Percentiles rank a stretch among this genome's conserved stretches.
These are phyloP conservation scores for Perca schrenkii DNA, from an alignment of 2,113 vertebrate genomes.

Conservation along the genomic window DNA sequence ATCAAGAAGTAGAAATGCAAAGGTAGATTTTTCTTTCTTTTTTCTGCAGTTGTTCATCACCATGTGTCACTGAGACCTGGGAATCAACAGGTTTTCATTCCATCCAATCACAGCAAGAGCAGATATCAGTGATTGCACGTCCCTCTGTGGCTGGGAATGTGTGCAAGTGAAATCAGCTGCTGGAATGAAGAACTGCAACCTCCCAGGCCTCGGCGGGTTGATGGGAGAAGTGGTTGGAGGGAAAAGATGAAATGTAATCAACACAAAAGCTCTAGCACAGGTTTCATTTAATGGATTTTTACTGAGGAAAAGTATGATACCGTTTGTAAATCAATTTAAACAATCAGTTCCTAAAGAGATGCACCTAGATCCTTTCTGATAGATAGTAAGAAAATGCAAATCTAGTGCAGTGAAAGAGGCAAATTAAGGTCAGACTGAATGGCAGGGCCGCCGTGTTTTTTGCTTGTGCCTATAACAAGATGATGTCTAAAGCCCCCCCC, in stretches of 20 bases:
- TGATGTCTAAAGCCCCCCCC: no score
- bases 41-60: slow-evolving; percentile 22
- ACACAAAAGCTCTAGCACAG: background rate
- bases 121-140: slow-evolving; percentile 45
- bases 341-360: background rate
- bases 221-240: background rate
- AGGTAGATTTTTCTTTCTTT: background rate
- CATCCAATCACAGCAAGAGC: slow-evolving; percentile 35
- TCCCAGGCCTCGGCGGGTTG: background rate
- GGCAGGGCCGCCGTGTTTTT: no score
- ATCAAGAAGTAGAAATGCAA: background rate
- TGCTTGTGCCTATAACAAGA: no score
- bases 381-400: no score
- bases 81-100: slow-evolving; percentile 24
- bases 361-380: no score
- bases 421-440: no score
- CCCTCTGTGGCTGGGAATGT: background rate
- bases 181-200: slow-evolving; percentile 10
- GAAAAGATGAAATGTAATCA: slow-evolving; percentile 22
- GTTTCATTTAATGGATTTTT: slow-evolving; percentile 28
- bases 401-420: background rate
- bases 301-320: background rate
- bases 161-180: slow-evolving; percentile 40
- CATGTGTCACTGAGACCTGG: background rate
- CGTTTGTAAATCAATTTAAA: background rate